phyloP scores from a whole-genome alignment of 2,113 vertebrate genomes.

The Sporophila hypoxantha region DNA sequence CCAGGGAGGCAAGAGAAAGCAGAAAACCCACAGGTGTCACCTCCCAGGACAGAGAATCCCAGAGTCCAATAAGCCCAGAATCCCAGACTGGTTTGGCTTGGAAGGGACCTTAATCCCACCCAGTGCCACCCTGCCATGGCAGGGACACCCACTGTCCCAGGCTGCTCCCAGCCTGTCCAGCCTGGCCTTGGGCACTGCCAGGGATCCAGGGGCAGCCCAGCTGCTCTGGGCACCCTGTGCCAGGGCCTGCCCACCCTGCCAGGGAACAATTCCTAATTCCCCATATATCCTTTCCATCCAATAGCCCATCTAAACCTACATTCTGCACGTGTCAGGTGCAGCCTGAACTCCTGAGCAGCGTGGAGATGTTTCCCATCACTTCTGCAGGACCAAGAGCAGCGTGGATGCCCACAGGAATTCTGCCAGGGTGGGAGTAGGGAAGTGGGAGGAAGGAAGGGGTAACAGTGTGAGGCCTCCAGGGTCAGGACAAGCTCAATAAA shows the following conservation, averaged over 20 bases:
- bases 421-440: neutral
- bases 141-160: neutral
- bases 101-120: fast-evolving
- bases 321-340: neutral
- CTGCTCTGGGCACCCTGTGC: neutral
- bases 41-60: neutral
- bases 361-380: neutral
- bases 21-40: neutral
- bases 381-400: neutral
- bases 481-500: neutral
- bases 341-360: neutral
- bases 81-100: neutral
- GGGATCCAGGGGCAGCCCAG: neutral
- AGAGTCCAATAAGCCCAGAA: neutral
- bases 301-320: fast-evolving
- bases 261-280: neutral
- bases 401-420: neutral
- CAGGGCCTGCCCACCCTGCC: neutral
- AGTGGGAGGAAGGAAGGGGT: neutral
- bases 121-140: neutral
- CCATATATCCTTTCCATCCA: neutral
- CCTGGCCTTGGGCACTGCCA: neutral
- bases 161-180: neutral
- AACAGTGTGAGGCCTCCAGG: neutral
- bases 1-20: neutral